Evolutionary conservation across 2,113 vertebrate species (phyloP).

Genomic region (Notarius lentiginosus): DNA sequence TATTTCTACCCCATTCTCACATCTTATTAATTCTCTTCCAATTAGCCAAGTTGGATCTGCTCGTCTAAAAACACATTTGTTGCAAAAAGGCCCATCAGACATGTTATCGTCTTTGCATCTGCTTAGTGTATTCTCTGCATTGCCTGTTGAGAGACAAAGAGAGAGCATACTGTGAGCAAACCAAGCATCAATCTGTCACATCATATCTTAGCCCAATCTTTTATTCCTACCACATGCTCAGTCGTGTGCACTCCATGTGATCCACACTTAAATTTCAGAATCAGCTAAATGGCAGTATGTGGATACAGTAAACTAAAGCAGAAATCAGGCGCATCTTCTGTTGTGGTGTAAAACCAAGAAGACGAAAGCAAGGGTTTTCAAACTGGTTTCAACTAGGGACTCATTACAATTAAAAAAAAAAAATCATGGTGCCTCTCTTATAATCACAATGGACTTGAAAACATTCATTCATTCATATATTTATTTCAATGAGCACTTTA

Average conservation of each 20-base stretch:
- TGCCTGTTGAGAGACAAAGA: not conserved
- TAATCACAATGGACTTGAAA: not conserved
- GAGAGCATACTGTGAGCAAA: not conserved
- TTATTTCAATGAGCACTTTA: not conserved
- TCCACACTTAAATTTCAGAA: constrained; percentile 24
- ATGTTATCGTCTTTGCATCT: constrained; percentile 13
- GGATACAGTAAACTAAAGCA: not conserved
- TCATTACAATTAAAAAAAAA: not conserved
- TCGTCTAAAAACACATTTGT: not conserved
- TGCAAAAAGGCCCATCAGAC: not conserved
- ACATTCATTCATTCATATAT: not conserved
- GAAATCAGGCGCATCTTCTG: not conserved
- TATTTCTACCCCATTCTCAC: not conserved
- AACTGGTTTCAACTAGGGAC: not conserved
- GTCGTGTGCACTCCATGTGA: not conserved
- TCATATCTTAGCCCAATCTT: constrained; percentile 27
- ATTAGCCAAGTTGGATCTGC: not conserved
- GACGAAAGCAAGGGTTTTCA: not conserved
- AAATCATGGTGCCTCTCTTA: not conserved
- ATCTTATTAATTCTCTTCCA: constrained; percentile 1
- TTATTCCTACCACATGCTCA: constrained; percentile 32
- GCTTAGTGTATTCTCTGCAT: not conserved
- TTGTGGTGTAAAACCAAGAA: not conserved
- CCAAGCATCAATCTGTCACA: not conserved
- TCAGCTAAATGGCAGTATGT: constrained; percentile 1